Conservation (phyloP, 1,140 invertebrate genomes). For the Caerostris extrusa region DNA sequence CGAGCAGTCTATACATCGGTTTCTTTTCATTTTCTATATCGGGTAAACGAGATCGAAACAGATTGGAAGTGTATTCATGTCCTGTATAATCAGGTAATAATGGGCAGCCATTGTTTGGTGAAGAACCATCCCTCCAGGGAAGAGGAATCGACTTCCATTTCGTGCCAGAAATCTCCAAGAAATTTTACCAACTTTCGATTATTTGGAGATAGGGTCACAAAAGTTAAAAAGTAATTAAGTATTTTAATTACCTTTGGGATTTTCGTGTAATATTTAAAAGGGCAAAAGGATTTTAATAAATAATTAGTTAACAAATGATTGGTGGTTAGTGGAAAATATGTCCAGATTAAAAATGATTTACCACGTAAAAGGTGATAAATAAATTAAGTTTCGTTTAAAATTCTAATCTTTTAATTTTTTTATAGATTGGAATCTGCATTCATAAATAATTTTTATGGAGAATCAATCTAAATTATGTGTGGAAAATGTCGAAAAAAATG, state of each 20-base stretch:
- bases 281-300: neutral
- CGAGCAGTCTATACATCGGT: conserved; percentile 31
- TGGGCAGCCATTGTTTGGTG: conserved; percentile 17
- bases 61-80: conserved; percentile 18
- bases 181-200: conserved; percentile 36
- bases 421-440: no score
- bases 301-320: neutral
- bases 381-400: no score
- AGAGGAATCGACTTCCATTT: conserved; percentile 38
- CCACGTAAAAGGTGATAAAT: no score
- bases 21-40: conserved; percentile 49
- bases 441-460: no score
- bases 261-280: neutral
- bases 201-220: neutral
- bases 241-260: conserved; percentile 1
- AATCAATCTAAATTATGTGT: no score
- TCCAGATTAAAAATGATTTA: no score
- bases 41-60: neutral
- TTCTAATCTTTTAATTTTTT: no score
- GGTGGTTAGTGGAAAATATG: neutral
- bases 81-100: conserved; percentile 49
- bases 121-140: neutral
- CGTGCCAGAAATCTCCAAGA: conserved; percentile 1
- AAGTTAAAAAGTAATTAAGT: conserved; percentile 33
- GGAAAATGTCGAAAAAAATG: no score